Evolutionary conservation across 2,113 vertebrate species (phyloP), one percentile per base, ranked within the genome.

Genomic region (Lepus americanus): DNA sequence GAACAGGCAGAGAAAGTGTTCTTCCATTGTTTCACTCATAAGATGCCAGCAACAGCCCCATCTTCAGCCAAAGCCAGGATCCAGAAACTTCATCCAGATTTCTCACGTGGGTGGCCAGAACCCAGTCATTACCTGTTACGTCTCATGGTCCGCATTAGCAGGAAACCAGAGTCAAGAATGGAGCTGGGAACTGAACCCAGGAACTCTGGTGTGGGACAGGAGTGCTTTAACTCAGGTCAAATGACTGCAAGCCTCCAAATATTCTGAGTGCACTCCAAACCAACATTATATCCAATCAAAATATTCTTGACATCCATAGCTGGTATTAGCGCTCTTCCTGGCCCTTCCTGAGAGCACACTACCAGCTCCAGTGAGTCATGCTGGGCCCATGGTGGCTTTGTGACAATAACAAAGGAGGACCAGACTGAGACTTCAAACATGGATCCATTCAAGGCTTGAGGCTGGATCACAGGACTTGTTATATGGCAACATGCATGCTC

Each of bases 361-460:
- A 67, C 5, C 53, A 94, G 53, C n/a, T 49, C 29, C 89, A 93
- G 92, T 94, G 72, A 97, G 86, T 95, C 84, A 72, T 76, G 7
- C 66, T 77, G 31, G 92, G 27, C 67, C 80, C 87, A 88, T 8
- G 13, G 78, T 84, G 49, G 53, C 77, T 87, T 81, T 49, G 27
- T 78, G 80, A 96, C 63, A 94, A 22, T 87, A 94, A 94, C 44
- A 89, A 78, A 92, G 16, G 16, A 90, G 2, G n/a, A 84, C 53
- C 63, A 86, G 16, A 49, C 85, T n/a, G 31, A 97, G 74, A 82
- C 22, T 59, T 95, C 29, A 80, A 86, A 92, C 76, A 49, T 36
- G 72, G 29, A 82, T 17, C 0, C 72, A 90, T 39, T 49, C 88
- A 92, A 92, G 0, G 6, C 36, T 90, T 94, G 0, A 0, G 3